Evolutionary conservation across 2,888 invertebrate genomes (phyloP), one percentile per base, ranked within the genome.

Genomic region (Yponomeuta malinellus): DNA sequence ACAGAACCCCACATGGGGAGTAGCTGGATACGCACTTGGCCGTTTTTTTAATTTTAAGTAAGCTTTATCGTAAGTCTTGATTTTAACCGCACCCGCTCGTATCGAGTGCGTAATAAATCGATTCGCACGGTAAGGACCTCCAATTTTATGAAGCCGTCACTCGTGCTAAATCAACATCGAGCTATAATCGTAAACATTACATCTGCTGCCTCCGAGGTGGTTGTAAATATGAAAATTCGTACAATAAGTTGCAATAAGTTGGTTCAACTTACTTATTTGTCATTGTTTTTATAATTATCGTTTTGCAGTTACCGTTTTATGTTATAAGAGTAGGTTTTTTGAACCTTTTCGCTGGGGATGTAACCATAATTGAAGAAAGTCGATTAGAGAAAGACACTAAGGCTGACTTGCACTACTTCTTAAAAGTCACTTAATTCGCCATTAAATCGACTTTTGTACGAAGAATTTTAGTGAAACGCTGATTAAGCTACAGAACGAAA

Each of bases 141-240:
- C 65, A 31, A 31, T 68, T 71, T 71, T 68, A 71, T 71, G 71
- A 71, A 71, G 67, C 48, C 67, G 71, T 71, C 71, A 71, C 71
- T 23, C 37, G 33, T 33, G 15, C 63, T 71, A 71, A 71, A 71
- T 68, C 68, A 71, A 31, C 33, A 65, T 65, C 10, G 65, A 33
- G 65, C 31, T 65, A 65, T 33, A 65, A 65, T 31, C 31, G 65
- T 65, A 65, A 12, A 31, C 29, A 65, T 65, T 65, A 8, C 10
- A 31, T 31, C 65, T 33, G 33, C 10, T 65, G 65, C 31, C 65
- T 65, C 33, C 65, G 31, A 65, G 65, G 65, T 12, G 31, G 65
- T 33, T 8, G 31, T 65, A 65, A 65, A 65, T 65, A 65, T 64
- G 65, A 29, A 31, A 33, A 31, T 65, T 65, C 65, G 31, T 29